These are phyloP conservation scores for Carassius auratus DNA, from an alignment of 2,113 vertebrate species.

Conservation along the genomic window DNA sequence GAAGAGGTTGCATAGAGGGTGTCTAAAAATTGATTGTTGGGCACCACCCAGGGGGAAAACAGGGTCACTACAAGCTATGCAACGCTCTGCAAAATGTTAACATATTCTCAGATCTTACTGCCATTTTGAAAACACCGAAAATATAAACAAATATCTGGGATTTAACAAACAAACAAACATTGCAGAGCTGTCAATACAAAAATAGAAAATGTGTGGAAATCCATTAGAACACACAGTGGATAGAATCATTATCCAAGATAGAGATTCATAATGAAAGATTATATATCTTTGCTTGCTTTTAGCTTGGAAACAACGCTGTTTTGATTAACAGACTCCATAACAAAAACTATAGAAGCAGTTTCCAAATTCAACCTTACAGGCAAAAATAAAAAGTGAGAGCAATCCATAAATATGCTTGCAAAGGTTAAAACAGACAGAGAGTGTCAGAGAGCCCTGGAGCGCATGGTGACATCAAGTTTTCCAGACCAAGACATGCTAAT, in stretches of 20 bases:
- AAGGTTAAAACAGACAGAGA: not conserved
- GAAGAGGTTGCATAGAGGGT: not conserved
- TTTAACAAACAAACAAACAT: not conserved
- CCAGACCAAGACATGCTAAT: conserved; percentile 28
- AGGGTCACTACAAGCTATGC: not conserved
- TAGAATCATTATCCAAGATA: not conserved
- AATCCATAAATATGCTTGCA: not conserved
- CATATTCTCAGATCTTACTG: not conserved
- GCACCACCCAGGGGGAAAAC: conserved; percentile 30
- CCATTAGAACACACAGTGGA: conserved; percentile 1
- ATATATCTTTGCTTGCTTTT: conserved; percentile 8
- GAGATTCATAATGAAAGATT: conserved; percentile 1
- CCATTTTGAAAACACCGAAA: not conserved
- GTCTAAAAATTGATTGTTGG: conserved; percentile 3
- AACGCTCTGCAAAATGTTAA: not conserved
- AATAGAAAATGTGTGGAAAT: conserved; percentile 16
- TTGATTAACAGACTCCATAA: not conserved
- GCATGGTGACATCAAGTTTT: not conserved
- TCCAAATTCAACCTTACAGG: not conserved
- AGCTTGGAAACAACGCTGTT: not conserved
- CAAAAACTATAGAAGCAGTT: conserved; percentile 9
- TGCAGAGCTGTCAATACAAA: not conserved
- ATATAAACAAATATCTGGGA: not conserved
- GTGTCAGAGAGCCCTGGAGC: not conserved
- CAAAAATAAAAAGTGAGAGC: conserved; percentile 8